These are phyloP conservation scores for Coelogynopora nodosa DNA, from an alignment of 2,888 invertebrate genomes.

Conservation along the genomic window DNA sequence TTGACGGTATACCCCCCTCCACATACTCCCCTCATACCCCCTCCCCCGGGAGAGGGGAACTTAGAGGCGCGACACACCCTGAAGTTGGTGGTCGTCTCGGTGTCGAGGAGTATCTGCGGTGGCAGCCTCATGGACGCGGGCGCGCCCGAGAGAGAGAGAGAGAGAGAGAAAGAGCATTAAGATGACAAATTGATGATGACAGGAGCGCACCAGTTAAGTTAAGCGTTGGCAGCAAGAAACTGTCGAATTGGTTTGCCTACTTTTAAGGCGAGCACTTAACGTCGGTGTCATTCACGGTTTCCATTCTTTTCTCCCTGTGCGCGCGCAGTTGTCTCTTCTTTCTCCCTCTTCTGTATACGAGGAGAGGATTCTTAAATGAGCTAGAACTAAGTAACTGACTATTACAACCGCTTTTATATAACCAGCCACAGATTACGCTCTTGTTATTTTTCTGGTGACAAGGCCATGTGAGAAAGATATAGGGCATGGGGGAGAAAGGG, in stretches of 20 bases:
- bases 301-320: no score
- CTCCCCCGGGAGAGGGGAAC: not conserved
- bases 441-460: not conserved
- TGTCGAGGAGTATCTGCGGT: no score
- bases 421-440: not conserved
- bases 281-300: not conserved
- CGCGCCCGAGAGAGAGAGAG: not conserved
- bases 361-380: not conserved
- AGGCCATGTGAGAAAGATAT: not conserved
- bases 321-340: not conserved
- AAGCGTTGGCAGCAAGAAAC: no score
- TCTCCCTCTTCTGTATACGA: no score
- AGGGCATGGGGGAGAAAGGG: not conserved
- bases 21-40: not conserved
- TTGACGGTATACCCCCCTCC: no score
- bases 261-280: not conserved
- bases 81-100: no score
- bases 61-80: not conserved
- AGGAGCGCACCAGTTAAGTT: no score
- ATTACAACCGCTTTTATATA: not conserved
- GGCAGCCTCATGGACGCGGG: no score
- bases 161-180: not conserved
- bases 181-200: constrained; percentile 24
- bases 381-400: not conserved
- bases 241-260: no score